Percentiles rank a stretch among this genome's conserved stretches.
Evolutionary conservation across 2,888 invertebrate genomes (phyloP).

Genomic region (Cosmia pyralina): DNA sequence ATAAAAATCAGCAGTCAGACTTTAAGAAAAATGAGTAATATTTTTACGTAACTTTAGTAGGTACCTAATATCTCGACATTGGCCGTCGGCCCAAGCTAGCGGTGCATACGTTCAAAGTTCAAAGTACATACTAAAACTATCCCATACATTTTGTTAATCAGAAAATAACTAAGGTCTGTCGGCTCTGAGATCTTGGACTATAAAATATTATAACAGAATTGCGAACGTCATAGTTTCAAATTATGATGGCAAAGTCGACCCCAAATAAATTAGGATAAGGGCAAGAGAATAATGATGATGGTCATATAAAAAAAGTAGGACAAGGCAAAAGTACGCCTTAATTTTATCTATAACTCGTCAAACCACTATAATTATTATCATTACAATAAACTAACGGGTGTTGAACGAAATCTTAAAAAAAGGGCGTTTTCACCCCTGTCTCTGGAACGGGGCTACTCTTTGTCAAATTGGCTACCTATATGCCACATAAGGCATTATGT

Average conservation of each 20-base stretch:
- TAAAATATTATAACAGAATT: neutral
- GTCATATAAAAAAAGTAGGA: neutral
- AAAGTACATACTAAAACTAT: too few relatives aligned
- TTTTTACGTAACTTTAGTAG: too few relatives aligned
- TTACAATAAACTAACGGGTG: slow-evolving; percentile 75
- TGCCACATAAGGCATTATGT: slow-evolving; percentile 72
- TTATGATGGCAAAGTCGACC: neutral
- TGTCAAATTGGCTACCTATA: slow-evolving; percentile 68
- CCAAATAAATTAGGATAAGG: neutral
- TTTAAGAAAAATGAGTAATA: too few relatives aligned
- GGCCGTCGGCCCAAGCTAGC: too few relatives aligned
- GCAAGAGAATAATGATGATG: too few relatives aligned
- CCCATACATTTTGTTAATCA: too few relatives aligned
- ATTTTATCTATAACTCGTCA: slow-evolving; percentile 58
- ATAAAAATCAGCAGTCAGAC: too few relatives aligned
- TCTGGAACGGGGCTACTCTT: slow-evolving; percentile 72
- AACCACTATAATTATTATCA: slow-evolving; percentile 80
- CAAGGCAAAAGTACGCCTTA: neutral
- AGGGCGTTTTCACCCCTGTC: slow-evolving; percentile 74
- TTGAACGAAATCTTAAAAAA: slow-evolving; percentile 66
- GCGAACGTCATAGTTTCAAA: neutral
- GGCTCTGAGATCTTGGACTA: too few relatives aligned
- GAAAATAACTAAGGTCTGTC: too few relatives aligned
- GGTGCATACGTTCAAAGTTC: too few relatives aligned
- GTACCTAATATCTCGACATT: too few relatives aligned